These are phyloP conservation scores for Todus mexicanus DNA, from an alignment of 2,797 vertebrate species.

Conservation along the genomic window DNA sequence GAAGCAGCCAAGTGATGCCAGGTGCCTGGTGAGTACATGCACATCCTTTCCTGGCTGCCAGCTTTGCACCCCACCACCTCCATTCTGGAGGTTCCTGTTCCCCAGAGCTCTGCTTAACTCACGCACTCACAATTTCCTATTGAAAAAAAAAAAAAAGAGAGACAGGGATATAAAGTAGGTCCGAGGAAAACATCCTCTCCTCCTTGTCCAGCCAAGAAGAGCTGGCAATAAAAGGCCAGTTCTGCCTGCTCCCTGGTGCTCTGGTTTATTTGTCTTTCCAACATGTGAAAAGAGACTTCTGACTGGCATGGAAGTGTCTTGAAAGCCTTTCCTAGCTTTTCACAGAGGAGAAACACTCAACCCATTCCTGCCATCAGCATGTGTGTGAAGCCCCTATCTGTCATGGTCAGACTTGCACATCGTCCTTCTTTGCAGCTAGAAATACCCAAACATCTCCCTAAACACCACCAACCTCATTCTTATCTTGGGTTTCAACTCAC, in stretches of 20 bases:
- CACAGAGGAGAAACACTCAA: background rate
- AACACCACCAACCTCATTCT: background rate
- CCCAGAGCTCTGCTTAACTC: background rate
- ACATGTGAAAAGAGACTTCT: background rate
- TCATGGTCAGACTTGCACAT: background rate
- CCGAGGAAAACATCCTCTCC: background rate
- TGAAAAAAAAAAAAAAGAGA: background rate
- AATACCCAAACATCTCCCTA: background rate
- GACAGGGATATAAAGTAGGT: background rate
- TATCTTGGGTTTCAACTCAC: background rate
- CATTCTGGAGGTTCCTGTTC: background rate
- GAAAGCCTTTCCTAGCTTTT: background rate
- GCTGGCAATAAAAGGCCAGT: background rate
- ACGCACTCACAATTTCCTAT: slow-evolving; percentile 27
- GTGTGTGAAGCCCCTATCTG: background rate
- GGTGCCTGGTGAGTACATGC: accelerated
- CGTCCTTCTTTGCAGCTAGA: background rate
- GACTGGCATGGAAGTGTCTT: background rate
- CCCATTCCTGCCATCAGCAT: background rate
- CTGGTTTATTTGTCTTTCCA: background rate
- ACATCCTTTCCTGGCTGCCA: accelerated
- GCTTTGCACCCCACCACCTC: background rate
- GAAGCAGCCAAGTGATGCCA: background rate
- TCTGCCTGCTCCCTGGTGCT: background rate
- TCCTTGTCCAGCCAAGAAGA: background rate